phyloP scores from a whole-genome alignment of 2,888 invertebrate genomes.

The Chaetogeoica ovagalla region DNA sequence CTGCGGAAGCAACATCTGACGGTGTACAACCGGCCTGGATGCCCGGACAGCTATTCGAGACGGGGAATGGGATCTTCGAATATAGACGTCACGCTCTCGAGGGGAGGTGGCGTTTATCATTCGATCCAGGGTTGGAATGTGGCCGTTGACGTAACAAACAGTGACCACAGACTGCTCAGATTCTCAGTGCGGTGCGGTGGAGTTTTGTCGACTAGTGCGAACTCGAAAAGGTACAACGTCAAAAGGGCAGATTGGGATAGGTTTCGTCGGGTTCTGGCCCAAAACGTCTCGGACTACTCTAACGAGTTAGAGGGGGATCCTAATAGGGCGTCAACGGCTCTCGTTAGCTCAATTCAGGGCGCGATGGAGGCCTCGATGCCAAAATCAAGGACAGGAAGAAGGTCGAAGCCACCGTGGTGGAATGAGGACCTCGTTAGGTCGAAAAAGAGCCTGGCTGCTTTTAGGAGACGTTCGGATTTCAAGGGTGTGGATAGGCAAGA shows the following conservation, averaged over 20 bases:
- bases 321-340: neutral
- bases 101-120: neutral
- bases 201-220: neutral
- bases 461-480: neutral
- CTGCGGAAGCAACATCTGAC: neutral
- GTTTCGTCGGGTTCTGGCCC: neutral
- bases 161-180: neutral
- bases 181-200: neutral
- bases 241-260: slow-evolving; percentile 8
- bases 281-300: neutral
- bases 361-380: slow-evolving; percentile 1
- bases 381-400: neutral
- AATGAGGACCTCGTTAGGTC: neutral
- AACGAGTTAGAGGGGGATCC: neutral
- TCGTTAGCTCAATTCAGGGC: neutral
- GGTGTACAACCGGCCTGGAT: neutral
- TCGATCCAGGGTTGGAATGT: neutral
- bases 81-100: slow-evolving; percentile 10
- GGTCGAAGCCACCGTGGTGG: slow-evolving; percentile 1
- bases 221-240: neutral
- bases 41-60: neutral
- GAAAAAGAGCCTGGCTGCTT: neutral
- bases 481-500: neutral
- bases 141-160: neutral
- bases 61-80: slow-evolving; percentile 10